Evolutionary conservation across 2,797 vertebrate species (phyloP), one percentile per base, ranked within the genome.

Genomic region (Chelon auratus): DNA sequence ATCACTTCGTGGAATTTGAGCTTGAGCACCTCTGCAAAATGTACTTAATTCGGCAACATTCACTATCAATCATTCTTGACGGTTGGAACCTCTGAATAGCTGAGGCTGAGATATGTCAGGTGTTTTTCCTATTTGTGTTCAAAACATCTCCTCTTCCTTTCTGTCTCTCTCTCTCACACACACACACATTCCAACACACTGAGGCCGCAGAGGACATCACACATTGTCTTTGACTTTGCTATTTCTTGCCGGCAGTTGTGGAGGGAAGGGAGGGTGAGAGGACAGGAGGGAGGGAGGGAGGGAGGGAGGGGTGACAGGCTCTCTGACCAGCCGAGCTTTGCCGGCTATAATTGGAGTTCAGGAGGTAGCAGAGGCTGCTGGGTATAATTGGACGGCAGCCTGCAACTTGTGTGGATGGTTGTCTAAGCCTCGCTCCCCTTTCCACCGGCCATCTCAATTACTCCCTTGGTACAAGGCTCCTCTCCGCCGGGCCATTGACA

Each of bases 331-430:
- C 87, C 62, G 30, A 81, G 86, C 89, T 82, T 82, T 72, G 68
- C 82, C 9, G 57, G 76, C 79, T 62, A 61, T 93, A 93, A 94
- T 93, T 93, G 92, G 91, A 90, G 89, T 90, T 90, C 87, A 87
- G 89, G 86, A 87, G 84, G 69, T 76, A 76, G 79, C 73, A 56
- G 79, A 81, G 80, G 79, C 87, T 84, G 82, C 73, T 78, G 88
- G 83, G 62, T 87, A 82, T 93, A 94, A 94, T 93, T 93, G 92
- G 93, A 90, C 59, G 65, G 77, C 80, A 77, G 80, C 85, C 90
- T 89, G 77, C 79, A 89, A 89, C 78, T 84, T 82, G 78, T 87
- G 85, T 76, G 87, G 77, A 86, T 86, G 83, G 77, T 87, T 87
- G 83, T 88, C 76, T 85, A 59, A 83, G 80, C 69, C 78, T 86